Evolutionary conservation across 2,797 vertebrate genomes (phyloP), one percentile per base, ranked within the genome.

Genomic region (Mycteria americana): DNA sequence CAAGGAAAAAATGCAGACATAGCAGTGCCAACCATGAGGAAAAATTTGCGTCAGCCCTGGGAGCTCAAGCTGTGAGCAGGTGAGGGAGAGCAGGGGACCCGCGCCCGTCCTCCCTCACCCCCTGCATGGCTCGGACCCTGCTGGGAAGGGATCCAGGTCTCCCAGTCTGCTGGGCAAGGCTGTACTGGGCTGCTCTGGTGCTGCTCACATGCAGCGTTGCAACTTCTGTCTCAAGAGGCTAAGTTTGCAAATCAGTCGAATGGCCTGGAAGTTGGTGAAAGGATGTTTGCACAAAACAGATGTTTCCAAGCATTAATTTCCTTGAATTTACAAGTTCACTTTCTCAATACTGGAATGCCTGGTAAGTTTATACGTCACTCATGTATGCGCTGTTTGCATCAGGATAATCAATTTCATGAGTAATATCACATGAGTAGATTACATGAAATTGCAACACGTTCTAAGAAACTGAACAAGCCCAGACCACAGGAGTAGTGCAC

Each of bases 1-100:
- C 51, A 89, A 78, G 94, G 67, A 46, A 77, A 97, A 96, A 95
- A 96, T 86, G 88, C 41, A 69, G 53, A 75, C 80, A 28, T 2
- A 65, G 88, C 23, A 50, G 64, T 85, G 82, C 45, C 88, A 89
- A 3, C 46, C 37, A 31, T 5, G 8, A 39, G 88, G 94, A 91
- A 95, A 95, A 95, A 92, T 28, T 37, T 48, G 76, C 0, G 2
- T 91, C 89, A 95, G 73, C 28, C 39, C 51, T 4, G 9, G 37
- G 51, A 95, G 73, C 74, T 92, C 79, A 48, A 87, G 37, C 54
- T 2, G 2, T 0, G 1, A 74, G 85, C 75, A 93, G 87, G 73
- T 84, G 89, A 88, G 39, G 53, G 62, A 82, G 69, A 8, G 39
- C 62, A 50, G 63, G 35, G 67, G 33, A 53, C 31, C 54, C 19